These are phyloP conservation scores for Melanostigma gelatinosum DNA, from an alignment of 2,113 vertebrate genomes.

Conservation along the genomic window DNA sequence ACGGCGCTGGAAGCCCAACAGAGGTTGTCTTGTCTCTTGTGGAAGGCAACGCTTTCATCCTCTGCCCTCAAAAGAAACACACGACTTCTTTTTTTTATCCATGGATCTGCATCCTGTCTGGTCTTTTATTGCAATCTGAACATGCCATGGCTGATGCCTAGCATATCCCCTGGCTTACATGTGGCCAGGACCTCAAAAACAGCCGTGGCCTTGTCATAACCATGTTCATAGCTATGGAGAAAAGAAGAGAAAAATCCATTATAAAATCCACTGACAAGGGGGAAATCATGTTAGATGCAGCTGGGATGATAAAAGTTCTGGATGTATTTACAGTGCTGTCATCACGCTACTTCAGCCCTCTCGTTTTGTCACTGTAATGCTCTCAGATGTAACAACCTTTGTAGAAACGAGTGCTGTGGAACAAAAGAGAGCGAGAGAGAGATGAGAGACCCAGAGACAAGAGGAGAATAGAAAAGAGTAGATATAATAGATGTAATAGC, in stretches of 20 bases:
- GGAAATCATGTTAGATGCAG: constrained; percentile 15
- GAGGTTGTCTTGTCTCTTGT: no score
- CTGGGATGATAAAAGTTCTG: constrained; percentile 31
- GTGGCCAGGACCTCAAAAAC: constrained; percentile 34
- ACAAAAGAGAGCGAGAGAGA: constrained; percentile 26
- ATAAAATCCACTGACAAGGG: constrained; percentile 1
- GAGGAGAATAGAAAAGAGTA: constrained; percentile 23
- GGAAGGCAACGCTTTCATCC: no score
- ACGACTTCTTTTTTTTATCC: no score
- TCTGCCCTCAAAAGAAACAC: no score
- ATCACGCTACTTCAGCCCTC: constrained; percentile 19
- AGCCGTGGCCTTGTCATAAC: constrained; percentile 1
- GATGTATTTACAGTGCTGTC: constrained; percentile 27
- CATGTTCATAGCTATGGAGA: background rate
- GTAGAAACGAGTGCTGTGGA: constrained; percentile 28
- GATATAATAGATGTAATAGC: constrained; percentile 19
- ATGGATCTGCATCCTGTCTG: no score
- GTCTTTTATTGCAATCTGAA: constrained; percentile 39
- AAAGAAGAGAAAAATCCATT: constrained; percentile 3
- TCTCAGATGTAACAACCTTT: constrained; percentile 56
- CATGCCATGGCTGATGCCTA: constrained; percentile 18
- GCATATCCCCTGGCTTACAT: constrained; percentile 40
- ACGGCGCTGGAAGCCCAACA: no score
- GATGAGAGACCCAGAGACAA: constrained; percentile 31
- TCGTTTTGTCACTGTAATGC: constrained; percentile 47